phyloP scores from a whole-genome alignment of 2,113 vertebrate genomes.

The Acrocephalus arundinaceus region DNA sequence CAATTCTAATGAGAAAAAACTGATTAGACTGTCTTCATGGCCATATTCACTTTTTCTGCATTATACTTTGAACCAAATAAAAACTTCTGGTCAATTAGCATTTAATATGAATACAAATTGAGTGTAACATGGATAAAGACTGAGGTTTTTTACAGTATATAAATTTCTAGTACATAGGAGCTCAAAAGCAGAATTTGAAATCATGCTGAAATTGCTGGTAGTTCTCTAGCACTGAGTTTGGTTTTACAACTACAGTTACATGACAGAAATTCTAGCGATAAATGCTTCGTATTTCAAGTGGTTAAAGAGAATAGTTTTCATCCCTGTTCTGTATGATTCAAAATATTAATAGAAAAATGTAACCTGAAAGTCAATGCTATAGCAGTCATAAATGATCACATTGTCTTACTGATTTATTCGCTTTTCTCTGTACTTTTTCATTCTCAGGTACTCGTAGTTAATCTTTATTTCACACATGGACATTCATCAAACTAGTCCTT shows the following conservation, averaged over 20 bases:
- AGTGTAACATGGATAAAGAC: not conserved
- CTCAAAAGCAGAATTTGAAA: not conserved
- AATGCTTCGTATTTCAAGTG: slow-evolving; percentile 1
- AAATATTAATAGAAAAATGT: not conserved
- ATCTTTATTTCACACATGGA: not conserved
- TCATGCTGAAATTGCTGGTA: not conserved
- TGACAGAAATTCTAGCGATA: not conserved
- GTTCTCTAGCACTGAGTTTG: not conserved
- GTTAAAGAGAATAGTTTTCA: not conserved
- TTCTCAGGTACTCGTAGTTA: not conserved
- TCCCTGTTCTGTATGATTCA: not conserved
- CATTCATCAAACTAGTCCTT: not conserved
- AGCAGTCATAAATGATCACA: not conserved
- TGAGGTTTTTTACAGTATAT: not conserved
- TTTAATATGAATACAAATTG: not conserved
- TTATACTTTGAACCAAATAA: not conserved
- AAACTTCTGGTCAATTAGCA: not conserved
- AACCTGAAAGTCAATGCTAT: not conserved
- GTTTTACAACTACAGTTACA: not conserved
- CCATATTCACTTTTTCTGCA: not conserved
- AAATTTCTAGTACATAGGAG: not conserved
- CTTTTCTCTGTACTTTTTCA: not conserved
- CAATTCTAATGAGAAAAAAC: not conserved
- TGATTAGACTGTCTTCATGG: not conserved
- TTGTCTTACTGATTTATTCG: slow-evolving; percentile 9